These are phyloP conservation scores for Mnemiopsis leidyi DNA, from an alignment of 37 sponge, comb jelly and placozoan genomes.

Conservation along the genomic window DNA sequence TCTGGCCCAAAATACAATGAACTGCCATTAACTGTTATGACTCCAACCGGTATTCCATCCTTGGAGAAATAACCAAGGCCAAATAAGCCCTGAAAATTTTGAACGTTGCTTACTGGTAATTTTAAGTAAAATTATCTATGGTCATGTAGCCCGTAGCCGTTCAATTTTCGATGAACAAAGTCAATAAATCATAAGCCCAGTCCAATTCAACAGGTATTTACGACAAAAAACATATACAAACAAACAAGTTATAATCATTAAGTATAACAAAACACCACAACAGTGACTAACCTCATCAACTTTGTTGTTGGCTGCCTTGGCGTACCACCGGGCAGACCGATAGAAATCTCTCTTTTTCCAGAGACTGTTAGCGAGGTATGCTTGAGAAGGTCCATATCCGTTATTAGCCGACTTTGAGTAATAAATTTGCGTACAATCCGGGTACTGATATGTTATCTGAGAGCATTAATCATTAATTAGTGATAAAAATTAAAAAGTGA, in stretches of 20 bases:
- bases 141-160: too few relatives aligned
- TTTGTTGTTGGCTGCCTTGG: neutral
- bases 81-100: conserved; percentile 11
- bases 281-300: conserved; percentile 57
- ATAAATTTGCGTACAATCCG: neutral
- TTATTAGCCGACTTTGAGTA: conserved; percentile 16
- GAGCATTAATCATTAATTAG: neutral
- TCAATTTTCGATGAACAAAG: too few relatives aligned
- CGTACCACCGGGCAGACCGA: conserved; percentile 9
- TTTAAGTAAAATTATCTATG: too few relatives aligned
- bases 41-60: neutral
- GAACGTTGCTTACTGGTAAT: too few relatives aligned
- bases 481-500: neutral
- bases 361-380: neutral
- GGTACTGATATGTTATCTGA: neutral
- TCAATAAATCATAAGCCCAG: too few relatives aligned
- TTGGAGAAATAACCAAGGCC: conserved; percentile 24
- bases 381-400: conserved; percentile 1
- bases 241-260: too few relatives aligned
- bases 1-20: neutral
- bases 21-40: conserved; percentile 9
- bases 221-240: too few relatives aligned
- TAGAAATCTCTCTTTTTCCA: neutral
- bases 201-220: too few relatives aligned
- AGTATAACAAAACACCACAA: too few relatives aligned